These are phyloP conservation scores for Bathynomus jamesi DNA, from an alignment of 1,140 invertebrate species.

Conservation along the genomic window DNA sequence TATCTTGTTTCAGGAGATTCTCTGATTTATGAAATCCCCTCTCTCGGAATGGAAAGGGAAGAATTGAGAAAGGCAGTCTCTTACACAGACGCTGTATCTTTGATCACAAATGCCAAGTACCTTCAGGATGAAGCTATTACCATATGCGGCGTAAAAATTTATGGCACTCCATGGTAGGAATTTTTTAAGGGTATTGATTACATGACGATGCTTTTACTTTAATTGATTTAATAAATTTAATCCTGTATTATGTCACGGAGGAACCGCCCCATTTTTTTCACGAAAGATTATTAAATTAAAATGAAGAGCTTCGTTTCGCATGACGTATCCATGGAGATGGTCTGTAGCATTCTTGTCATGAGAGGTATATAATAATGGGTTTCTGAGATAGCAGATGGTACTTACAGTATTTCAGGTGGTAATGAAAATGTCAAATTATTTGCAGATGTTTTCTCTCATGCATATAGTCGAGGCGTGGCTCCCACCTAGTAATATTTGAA, in stretches of 20 bases:
- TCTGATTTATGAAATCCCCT: slow-evolving; percentile 57
- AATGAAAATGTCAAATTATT: too few species aligned
- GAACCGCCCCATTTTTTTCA: not conserved
- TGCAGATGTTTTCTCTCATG: too few species aligned
- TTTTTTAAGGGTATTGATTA: slow-evolving; percentile 7
- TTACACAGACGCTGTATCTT: slow-evolving; percentile 52
- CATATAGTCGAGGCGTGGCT: too few species aligned
- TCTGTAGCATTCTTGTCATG: not conserved
- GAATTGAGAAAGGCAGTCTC: slow-evolving; percentile 55
- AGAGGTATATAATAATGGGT: not conserved
- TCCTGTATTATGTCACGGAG: not conserved
- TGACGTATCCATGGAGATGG: not conserved
- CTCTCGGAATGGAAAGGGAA: slow-evolving; percentile 57
- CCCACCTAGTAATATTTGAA: too few species aligned
- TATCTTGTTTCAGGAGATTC: slow-evolving; percentile 40
- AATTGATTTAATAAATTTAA: not conserved
- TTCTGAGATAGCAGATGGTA: too few species aligned
- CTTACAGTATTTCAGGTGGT: too few species aligned
- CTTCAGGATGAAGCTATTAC: slow-evolving; percentile 61
- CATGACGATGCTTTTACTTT: not conserved
- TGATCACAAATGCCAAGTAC: slow-evolving; percentile 70
- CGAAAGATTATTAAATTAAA: not conserved
- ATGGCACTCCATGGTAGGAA: slow-evolving; percentile 72
- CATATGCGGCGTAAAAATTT: slow-evolving; percentile 70
- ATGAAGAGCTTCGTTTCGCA: not conserved